Conservation (phyloP, 2,888 invertebrate genomes). For the Drosophila antonietae region DNA sequence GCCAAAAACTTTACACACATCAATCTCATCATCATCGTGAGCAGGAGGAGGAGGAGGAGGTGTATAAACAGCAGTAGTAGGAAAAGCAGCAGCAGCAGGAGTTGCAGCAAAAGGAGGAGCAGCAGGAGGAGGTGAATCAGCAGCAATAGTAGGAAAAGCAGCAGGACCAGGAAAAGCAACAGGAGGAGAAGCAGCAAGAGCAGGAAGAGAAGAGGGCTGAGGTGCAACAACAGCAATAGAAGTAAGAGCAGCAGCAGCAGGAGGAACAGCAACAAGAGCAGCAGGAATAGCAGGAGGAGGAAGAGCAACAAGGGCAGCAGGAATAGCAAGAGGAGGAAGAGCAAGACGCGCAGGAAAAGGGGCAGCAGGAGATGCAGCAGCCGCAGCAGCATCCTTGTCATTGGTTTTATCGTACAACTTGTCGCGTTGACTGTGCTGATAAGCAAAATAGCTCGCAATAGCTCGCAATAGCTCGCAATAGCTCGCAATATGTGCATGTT, state of each 20-base stretch:
- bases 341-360: neutral
- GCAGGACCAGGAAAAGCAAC: neutral
- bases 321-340: neutral
- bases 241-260: constrained; percentile 10
- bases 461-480: constrained; percentile 19
- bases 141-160: neutral
- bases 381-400: constrained; percentile 15
- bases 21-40: constrained; percentile 11
- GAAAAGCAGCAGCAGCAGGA: constrained; percentile 5
- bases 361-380: constrained; percentile 6
- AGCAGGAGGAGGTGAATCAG: constrained; percentile 10
- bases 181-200: too few species aligned
- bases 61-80: neutral
- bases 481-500: constrained; percentile 38
- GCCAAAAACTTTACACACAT: constrained; percentile 26
- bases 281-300: neutral
- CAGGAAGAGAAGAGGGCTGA: neutral
- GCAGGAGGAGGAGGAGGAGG: neutral
- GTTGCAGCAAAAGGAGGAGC: neutral
- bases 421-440: constrained; percentile 58
- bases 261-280: neutral
- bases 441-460: constrained; percentile 36
- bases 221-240: neutral
- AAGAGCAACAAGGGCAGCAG: neutral
- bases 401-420: constrained; percentile 49